These are phyloP conservation scores for Hypotaenidia philippensis DNA, from an alignment of 2,797 vertebrate species.

Conservation along the genomic window DNA sequence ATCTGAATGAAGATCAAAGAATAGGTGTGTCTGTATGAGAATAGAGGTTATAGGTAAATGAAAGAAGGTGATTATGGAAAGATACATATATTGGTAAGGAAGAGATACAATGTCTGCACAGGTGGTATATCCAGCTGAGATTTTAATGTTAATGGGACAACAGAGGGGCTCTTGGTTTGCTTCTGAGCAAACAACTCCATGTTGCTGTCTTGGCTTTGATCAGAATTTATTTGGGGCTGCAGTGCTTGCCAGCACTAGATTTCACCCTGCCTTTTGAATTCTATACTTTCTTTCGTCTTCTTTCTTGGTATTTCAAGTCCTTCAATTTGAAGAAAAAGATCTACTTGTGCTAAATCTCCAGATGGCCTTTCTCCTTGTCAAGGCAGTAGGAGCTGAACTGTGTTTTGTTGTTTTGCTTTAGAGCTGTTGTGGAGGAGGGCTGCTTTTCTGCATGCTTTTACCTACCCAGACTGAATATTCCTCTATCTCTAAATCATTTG, in stretches of 20 bases:
- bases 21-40: slow-evolving; percentile 63
- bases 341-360: background rate
- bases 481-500: slow-evolving; percentile 14
- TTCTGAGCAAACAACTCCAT: background rate
- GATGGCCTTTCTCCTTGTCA: background rate
- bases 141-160: background rate
- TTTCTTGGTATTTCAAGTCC: background rate
- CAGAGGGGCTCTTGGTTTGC: background rate
- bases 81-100: background rate
- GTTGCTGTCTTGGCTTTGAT: background rate
- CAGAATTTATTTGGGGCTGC: background rate
- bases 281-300: background rate
- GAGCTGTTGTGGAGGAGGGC: background rate
- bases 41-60: slow-evolving; percentile 67
- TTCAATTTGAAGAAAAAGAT: background rate
- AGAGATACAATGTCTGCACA: slow-evolving; percentile 13
- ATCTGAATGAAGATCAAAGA: slow-evolving; percentile 63
- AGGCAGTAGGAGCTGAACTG: background rate
- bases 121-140: slow-evolving; percentile 13
- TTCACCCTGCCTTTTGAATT: background rate
- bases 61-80: slow-evolving; percentile 53
- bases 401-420: slow-evolving; percentile 9
- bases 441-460: slow-evolving; percentile 4
- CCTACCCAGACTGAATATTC: slow-evolving; percentile 30
- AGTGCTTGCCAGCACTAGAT: background rate